Conservation (phyloP, 2,888 invertebrate genomes). For the Pollenia labialis region DNA sequence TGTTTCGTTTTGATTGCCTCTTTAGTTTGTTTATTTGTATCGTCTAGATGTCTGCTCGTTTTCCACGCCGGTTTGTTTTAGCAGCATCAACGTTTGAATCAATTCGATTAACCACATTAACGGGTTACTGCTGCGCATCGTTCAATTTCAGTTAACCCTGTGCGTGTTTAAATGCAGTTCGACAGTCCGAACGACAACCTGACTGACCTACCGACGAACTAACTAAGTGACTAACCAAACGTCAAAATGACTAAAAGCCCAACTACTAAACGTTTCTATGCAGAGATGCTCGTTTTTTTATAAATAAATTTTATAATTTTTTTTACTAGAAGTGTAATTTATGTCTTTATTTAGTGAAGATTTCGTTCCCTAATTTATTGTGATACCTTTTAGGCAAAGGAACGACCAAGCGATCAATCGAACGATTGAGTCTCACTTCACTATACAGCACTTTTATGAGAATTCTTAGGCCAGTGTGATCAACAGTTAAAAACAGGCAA, state of each 20-base stretch:
- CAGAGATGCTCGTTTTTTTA: background rate
- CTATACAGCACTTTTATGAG: background rate
- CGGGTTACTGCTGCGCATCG: slow-evolving; percentile 59
- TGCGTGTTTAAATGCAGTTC: slow-evolving; percentile 63
- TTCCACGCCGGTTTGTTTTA: slow-evolving; percentile 39
- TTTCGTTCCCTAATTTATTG: slow-evolving; percentile 84
- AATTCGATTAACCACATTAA: slow-evolving; percentile 66
- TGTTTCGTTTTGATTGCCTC: slow-evolving; percentile 50
- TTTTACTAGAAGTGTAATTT: slow-evolving; percentile 82
- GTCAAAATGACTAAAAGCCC: slow-evolving; percentile 9
- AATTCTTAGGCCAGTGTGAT: background rate
- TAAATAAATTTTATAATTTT: slow-evolving; percentile 68
- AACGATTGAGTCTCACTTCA: slow-evolving; percentile 48
- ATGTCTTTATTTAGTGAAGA: slow-evolving; percentile 84
- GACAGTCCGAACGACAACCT: slow-evolving; percentile 9
- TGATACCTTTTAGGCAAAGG: slow-evolving; percentile 82
- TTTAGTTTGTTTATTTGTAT: slow-evolving; percentile 76
- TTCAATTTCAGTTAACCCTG: slow-evolving; percentile 51
- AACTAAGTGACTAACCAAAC: background rate
- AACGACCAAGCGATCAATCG: slow-evolving; percentile 75
- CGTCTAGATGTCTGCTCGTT: slow-evolving; percentile 74
- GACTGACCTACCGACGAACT: background rate
- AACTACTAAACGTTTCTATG: slow-evolving; percentile 41
- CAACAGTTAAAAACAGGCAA: too few species aligned
- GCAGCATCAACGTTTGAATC: slow-evolving; percentile 51